Conservation (phyloP, 2,888 invertebrate genomes). For the Chirona hameri region DNA sequence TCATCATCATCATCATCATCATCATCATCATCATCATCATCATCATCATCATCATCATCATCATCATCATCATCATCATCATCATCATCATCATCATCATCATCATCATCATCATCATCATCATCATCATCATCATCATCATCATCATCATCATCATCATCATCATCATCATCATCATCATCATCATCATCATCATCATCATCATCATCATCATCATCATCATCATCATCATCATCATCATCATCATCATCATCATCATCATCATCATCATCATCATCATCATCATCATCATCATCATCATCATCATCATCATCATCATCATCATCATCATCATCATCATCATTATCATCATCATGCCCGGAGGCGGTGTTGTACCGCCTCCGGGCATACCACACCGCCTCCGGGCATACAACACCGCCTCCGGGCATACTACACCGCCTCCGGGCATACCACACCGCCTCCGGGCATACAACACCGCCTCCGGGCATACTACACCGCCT, state of each 20-base stretch:
- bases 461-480: no score
- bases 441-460: no score
- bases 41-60: slow-evolving; percentile 13
- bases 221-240: slow-evolving; percentile 9
- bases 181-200: slow-evolving; percentile 3
- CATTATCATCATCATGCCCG: neutral
- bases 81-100: neutral
- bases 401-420: no score
- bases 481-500: no score
- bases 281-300: neutral
- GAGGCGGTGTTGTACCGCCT: no score
- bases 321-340: slow-evolving; percentile 26
- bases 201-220: neutral
- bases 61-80: neutral
- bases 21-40: slow-evolving; percentile 2
- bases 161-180: neutral
- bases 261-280: neutral
- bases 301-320: slow-evolving; percentile 9
- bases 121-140: slow-evolving; percentile 6
- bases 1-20: neutral
- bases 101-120: neutral
- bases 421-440: no score
- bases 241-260: slow-evolving; percentile 8
- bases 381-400: no score
- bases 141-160: neutral